These are phyloP conservation scores for Mormoops blainvillei DNA, from an alignment of 2,113 vertebrate species.

Conservation along the genomic window DNA sequence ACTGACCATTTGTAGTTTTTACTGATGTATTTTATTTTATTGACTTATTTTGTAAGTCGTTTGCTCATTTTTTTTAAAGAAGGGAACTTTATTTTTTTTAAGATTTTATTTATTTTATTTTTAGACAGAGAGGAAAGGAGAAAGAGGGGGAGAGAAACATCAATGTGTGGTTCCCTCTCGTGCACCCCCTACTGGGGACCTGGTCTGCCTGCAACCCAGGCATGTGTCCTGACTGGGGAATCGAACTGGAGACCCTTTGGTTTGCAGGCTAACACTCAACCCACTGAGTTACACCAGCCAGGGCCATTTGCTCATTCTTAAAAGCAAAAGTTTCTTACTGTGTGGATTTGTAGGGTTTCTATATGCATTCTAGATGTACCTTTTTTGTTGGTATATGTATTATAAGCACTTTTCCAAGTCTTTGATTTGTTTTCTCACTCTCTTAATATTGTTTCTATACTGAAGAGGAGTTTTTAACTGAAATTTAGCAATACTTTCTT, in stretches of 20 bases:
- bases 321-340: neutral
- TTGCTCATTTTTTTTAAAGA: too few relatives aligned
- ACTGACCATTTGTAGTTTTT: neutral
- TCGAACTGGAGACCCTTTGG: too few relatives aligned
- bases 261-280: too few relatives aligned
- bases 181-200: too few relatives aligned
- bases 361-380: neutral
- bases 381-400: neutral
- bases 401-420: neutral
- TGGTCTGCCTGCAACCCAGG: too few relatives aligned
- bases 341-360: neutral
- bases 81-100: too few relatives aligned
- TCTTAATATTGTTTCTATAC: neutral
- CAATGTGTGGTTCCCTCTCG: too few relatives aligned
- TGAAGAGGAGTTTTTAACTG: neutral
- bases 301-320: neutral
- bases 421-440: neutral
- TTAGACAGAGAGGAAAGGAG: too few relatives aligned
- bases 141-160: too few relatives aligned
- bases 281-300: too few relatives aligned
- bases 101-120: too few relatives aligned
- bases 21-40: neutral
- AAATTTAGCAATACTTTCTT: constrained; percentile 10
- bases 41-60: neutral
- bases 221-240: too few relatives aligned